Conservation (phyloP, 2,113 vertebrate species). For the Scophthalmus maximus region DNA sequence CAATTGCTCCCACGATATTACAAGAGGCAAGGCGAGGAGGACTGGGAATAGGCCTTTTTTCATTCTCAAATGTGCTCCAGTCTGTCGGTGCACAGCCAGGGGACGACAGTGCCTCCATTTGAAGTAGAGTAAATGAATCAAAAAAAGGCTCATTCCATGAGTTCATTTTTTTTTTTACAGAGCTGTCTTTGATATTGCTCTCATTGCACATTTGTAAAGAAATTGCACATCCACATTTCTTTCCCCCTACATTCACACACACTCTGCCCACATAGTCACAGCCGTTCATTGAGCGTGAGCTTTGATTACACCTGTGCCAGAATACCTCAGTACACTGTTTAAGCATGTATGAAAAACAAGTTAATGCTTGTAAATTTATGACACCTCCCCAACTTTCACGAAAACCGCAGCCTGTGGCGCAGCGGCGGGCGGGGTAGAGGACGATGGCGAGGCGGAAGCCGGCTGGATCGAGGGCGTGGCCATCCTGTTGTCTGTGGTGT, state of each 20-base stretch:
- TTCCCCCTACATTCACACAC: background rate
- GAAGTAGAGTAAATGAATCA: conserved; percentile 40
- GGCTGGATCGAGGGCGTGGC: conserved; percentile 99
- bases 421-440: conserved; percentile 87
- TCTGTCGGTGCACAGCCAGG: conserved; percentile 25
- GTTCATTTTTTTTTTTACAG: conserved; percentile 2
- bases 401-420: conserved; percentile 87
- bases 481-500: conserved; percentile 96
- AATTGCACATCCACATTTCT: too few species aligned
- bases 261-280: background rate
- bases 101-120: conserved; percentile 27
- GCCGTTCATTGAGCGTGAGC: background rate
- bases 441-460: conserved; percentile 94
- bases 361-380: background rate
- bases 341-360: background rate
- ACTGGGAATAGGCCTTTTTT: conserved; percentile 46
- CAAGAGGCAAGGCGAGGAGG: conserved; percentile 28
- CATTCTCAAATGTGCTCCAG: conserved; percentile 34
- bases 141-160: conserved; percentile 24
- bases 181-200: conserved; percentile 5
- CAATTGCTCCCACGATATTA: conserved; percentile 47
- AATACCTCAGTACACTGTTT: background rate
- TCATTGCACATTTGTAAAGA: background rate
- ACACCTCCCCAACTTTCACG: too few species aligned
- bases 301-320: background rate